A percentile compares a stretch with the other conserved stretches of the same genome.
Conservation (phyloP, 1,140 invertebrate species). For the Metaphire vulgaris region DNA sequence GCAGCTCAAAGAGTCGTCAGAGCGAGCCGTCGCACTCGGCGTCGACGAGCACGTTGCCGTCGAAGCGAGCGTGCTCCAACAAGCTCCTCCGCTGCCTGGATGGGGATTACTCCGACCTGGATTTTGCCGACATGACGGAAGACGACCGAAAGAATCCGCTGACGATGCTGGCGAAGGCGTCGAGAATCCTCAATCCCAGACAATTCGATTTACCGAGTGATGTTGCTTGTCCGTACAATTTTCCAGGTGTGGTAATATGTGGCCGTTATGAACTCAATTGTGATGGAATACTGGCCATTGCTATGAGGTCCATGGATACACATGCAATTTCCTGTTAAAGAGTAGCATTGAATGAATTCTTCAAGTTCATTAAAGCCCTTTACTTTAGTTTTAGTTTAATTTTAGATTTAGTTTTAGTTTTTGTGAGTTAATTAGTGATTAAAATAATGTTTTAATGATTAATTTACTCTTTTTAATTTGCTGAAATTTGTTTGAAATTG, state of each 20-base stretch:
- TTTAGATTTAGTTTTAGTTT: too few relatives aligned
- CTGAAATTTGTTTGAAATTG: too few relatives aligned
- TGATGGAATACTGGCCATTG: too few relatives aligned
- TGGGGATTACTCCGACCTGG: neutral
- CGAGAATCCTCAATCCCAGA: slow-evolving; percentile 72
- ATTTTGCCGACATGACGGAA: slow-evolving; percentile 23
- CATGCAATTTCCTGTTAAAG: too few relatives aligned
- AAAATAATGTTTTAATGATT: too few relatives aligned
- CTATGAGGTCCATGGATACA: too few relatives aligned
- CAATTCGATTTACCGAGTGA: slow-evolving; percentile 80
- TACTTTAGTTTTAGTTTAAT: too few relatives aligned
- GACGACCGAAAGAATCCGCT: slow-evolving; percentile 52
- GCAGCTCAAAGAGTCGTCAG: slow-evolving; percentile 25
- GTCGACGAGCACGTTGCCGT: neutral
- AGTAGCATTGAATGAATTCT: too few relatives aligned
- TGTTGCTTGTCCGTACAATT: slow-evolving; percentile 66
- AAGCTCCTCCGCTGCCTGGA: neutral
- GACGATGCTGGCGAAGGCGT: slow-evolving; percentile 69
- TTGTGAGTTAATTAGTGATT: too few relatives aligned
- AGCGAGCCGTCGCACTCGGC: slow-evolving; percentile 4
- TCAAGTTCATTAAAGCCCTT: too few relatives aligned
- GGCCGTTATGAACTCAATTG: too few relatives aligned
- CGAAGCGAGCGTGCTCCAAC: neutral
- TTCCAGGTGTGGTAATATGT: slow-evolving; percentile 64
- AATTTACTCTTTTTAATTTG: too few relatives aligned